Base-by-base conservation (phyloP, 2,888 invertebrate species). In the Aphrophora alni region DNA sequence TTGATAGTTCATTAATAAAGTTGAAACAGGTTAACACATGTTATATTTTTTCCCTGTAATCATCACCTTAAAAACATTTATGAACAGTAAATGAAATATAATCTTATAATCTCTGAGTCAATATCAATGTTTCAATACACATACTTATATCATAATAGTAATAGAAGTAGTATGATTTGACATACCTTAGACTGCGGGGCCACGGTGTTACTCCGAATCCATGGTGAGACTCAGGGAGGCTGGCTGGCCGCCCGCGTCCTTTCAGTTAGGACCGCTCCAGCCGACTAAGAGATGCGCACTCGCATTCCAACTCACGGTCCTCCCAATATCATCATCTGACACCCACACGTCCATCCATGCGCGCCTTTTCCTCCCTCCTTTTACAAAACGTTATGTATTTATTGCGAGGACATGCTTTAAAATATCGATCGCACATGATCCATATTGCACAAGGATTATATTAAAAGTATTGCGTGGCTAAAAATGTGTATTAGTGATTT, bases 291-390 rank as follows among this genome's bases (percentile, higher is more conserved):
- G 59, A 59, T 21, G 59, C 59, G 59, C 59, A 59, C 59, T 59
- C 59, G 59, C 59, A 59, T 59, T 59, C 59, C 12, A 5, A 14
- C 59, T 59, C 59, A 7, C 59, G 21, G 59, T n/a, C 59, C 21
- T 59, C 59, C 59, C 59, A 59, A 59, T 59, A 59, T 59, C 59
- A 59, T 59, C 59, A 59, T 59, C 59, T 21, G 59, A 59, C 59
- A 59, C 59, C 59, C 59, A 59, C 59, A 14, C 59, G 59, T 59
- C 21, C 59, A 59, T 59, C 59, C 59, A 59, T 59, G 59, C 59
- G 59, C 59, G 21, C 59, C 59, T 1, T 21, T 21, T 21, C 59
- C 59, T 59, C 59, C 21, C 21, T 21, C 21, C 59, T 1, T 14
- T 14, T 2, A 2, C 33, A 4, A 14, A 10, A 10, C 14, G 12